phyloP scores from a whole-genome alignment of 2,113 vertebrate genomes.

The Miniopterus natalensis region DNA sequence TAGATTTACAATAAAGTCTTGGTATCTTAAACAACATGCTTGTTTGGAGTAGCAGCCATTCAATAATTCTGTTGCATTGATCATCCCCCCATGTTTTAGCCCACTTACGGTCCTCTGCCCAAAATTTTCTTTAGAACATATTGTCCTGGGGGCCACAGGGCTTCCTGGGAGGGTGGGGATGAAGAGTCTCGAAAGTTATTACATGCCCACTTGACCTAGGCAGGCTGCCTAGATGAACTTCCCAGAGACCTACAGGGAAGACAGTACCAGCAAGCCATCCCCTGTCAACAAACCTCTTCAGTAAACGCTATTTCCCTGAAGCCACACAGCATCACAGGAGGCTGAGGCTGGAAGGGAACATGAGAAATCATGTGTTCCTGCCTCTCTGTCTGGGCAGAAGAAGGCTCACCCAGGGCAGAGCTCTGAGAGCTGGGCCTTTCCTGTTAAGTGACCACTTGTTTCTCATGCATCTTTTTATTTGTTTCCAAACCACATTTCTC shows the following conservation, averaged over 20 bases:
- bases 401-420: not conserved
- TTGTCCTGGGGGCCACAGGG: not conserved
- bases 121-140: not conserved
- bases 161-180: not conserved
- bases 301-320: not conserved
- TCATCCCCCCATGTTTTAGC: not conserved
- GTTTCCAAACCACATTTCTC: not conserved
- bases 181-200: not conserved
- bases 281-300: not conserved
- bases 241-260: not conserved
- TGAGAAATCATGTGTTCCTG: not conserved
- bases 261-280: not conserved
- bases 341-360: not conserved
- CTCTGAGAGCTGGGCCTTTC: not conserved
- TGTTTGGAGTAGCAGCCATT: not conserved
- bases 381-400: not conserved
- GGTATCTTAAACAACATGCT: not conserved
- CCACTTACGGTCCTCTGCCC: not conserved
- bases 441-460: not conserved
- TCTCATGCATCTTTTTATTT: not conserved
- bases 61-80: not conserved
- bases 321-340: not conserved
- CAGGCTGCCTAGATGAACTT: not conserved
- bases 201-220: not conserved
- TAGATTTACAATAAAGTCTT: not conserved